Evolutionary conservation across 2,113 vertebrate genomes (phyloP).

Genomic region (Columbina picui): DNA sequence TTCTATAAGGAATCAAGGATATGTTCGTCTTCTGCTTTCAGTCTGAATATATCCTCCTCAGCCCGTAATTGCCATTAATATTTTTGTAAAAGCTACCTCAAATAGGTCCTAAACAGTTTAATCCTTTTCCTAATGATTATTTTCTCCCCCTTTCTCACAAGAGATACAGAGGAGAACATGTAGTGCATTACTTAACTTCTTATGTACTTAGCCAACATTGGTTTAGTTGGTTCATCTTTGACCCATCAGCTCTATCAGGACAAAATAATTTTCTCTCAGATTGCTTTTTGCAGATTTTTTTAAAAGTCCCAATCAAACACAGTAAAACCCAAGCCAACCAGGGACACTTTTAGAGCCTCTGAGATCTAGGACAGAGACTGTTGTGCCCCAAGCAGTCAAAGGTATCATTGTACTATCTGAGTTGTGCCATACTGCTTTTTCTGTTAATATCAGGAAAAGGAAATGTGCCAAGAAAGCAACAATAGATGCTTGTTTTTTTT

Average conservation of each 20-base stretch:
- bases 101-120: not conserved
- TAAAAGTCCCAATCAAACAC: not conserved
- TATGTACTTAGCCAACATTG: not conserved
- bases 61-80: not conserved
- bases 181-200: not conserved
- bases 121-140: not conserved
- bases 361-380: not conserved
- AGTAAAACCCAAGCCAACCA: not conserved
- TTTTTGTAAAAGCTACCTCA: not conserved
- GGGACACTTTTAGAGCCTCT: not conserved
- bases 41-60: not conserved
- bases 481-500: not conserved
- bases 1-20: not conserved
- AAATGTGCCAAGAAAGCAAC: not conserved
- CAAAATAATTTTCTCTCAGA: not conserved
- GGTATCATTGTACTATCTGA: not conserved
- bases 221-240: not conserved
- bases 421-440: not conserved
- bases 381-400: not conserved
- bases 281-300: not conserved
- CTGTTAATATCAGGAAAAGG: not conserved
- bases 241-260: not conserved
- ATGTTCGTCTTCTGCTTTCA: not conserved
- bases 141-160: not conserved
- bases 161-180: not conserved